phyloP scores from a whole-genome alignment of 2,888 invertebrate species.

The Melipona bicolor region DNA sequence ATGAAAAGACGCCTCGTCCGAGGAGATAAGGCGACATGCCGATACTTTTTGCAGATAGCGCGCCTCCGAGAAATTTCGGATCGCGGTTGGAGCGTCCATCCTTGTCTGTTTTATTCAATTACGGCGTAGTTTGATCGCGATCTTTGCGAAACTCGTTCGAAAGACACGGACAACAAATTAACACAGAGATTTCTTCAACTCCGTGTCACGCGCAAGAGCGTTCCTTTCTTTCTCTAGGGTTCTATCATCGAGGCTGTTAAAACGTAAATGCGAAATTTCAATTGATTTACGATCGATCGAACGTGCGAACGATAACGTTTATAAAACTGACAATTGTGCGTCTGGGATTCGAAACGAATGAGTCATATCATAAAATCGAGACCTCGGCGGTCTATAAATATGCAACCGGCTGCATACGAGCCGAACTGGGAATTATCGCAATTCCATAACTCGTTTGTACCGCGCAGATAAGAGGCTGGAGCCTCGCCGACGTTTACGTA shows the following conservation, averaged over 20 bases:
- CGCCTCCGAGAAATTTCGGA: background rate
- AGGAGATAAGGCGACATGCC: background rate
- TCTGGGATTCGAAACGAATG: conserved; percentile 46
- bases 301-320: conserved; percentile 11
- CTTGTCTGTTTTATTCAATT: background rate
- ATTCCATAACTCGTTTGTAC: conserved; percentile 46
- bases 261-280: background rate
- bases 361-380: conserved; percentile 61
- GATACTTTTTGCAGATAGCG: background rate
- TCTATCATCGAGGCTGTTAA: too few relatives aligned
- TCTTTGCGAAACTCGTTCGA: too few relatives aligned
- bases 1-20: background rate
- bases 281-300: background rate
- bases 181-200: background rate
- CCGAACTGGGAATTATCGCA: conserved; percentile 47
- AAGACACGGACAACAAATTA: too few relatives aligned
- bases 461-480: conserved; percentile 39
- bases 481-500: conserved; percentile 11
- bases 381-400: conserved; percentile 58
- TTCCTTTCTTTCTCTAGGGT: background rate
- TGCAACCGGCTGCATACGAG: conserved; percentile 30
- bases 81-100: background rate
- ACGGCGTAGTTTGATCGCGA: too few relatives aligned
- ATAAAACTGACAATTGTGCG: conserved; percentile 42
- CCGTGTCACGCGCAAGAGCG: background rate